These are phyloP conservation scores for Nephrotoma appendiculata DNA, from an alignment of 2,888 invertebrate species.

Conservation along the genomic window DNA sequence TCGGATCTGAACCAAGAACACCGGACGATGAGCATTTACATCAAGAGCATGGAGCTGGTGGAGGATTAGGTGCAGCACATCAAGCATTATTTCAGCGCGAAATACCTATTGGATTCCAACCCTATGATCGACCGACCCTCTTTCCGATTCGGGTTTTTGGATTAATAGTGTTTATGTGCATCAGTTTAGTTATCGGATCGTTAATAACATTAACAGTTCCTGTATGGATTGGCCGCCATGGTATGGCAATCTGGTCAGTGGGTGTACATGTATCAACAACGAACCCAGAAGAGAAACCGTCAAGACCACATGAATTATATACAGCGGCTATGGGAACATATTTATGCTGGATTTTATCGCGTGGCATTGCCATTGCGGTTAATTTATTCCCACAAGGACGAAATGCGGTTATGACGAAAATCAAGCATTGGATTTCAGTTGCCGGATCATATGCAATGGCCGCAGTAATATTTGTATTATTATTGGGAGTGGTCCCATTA, in stretches of 20 bases:
- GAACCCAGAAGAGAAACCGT: constrained; percentile 22
- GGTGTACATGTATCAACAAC: constrained; percentile 31
- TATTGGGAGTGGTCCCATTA: constrained; percentile 82
- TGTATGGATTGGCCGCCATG: constrained; percentile 75
- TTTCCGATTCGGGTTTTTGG: constrained; percentile 56
- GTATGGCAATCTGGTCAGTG: constrained; percentile 76
- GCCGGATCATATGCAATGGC: constrained; percentile 66
- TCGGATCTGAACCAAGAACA: constrained; percentile 49
- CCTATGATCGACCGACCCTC: constrained; percentile 73
- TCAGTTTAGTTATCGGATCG: constrained; percentile 73
- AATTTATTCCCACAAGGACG: constrained; percentile 86
- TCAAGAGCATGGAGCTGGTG: constrained; percentile 27
- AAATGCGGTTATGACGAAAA: constrained; percentile 52
- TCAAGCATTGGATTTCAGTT: constrained; percentile 57
- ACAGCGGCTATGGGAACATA: constrained; percentile 90
- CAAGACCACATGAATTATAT: constrained; percentile 87
- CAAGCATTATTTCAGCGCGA: constrained; percentile 78
- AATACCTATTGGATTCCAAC: constrained; percentile 73
- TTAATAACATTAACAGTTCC: constrained; percentile 72
- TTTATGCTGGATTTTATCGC: constrained; percentile 83
- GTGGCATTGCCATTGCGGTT: constrained; percentile 65
- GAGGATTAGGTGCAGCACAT: constrained; percentile 64
- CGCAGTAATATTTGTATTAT: constrained; percentile 45
- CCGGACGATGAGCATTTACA: constrained; percentile 22
- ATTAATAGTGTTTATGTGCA: constrained; percentile 62